Evolutionary conservation across 2,888 invertebrate genomes (phyloP), one percentile per base, ranked within the genome.

Genomic region (Bellardia pandia): DNA sequence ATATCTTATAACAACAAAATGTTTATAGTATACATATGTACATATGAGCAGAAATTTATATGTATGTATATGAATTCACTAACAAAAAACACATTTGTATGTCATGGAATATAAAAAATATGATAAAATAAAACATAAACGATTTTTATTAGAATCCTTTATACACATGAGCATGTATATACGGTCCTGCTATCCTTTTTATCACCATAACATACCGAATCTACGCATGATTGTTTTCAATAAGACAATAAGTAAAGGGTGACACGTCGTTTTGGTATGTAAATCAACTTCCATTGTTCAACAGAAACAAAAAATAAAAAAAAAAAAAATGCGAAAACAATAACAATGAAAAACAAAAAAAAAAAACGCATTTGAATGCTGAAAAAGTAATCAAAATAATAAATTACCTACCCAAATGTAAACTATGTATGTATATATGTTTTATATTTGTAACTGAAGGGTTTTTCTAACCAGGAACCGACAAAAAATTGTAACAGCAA

Each of bases 231-330:
- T 79, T 78, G 71, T 78, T 81, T 77, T 80, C 76, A 77, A 62
- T 64, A 74, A 78, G 64, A 85, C 77, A 82, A 85, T 84, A 86
- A 85, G 75, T 82, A 88, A 89, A 90, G 90, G 90, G 90, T 89
- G 91, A 89, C 90, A 89, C 90, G 91, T 90, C 92, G 91, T 93
- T 93, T 92, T 92, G 93, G 94, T 93, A 93, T 93, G 93, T 93
- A 93, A 93, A 93, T 93, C 93, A 93, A 93, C 92, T 91, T 91
- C 91, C 92, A 93, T 93, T 93, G 91, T 93, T 93, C 91, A 90
- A 85, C 86, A 83, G 88, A 88, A 89, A 85, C 23, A 23, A 62
- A 16, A 53, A 14, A 14, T 51, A 33, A 4, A 75, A 86, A 87
- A 33, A 4, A 75, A 86, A 87, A 80, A 85, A 78, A 89, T 85